Evolutionary conservation across 2,888 invertebrate species (phyloP), one percentile per base, ranked within the genome.

Genomic region (Sphinx pinastri): DNA sequence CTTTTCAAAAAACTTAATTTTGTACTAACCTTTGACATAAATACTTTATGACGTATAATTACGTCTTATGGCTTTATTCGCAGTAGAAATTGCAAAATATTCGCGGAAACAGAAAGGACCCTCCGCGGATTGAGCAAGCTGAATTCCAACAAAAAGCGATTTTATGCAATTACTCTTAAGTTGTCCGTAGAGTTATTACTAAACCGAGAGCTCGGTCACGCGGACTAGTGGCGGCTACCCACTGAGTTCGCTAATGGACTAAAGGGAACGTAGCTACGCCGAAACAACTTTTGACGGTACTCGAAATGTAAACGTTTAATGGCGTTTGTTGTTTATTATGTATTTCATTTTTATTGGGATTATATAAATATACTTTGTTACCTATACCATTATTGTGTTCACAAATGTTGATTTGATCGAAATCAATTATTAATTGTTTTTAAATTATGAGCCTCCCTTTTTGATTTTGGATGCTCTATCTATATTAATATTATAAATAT

Each of bases 161-260:
- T 91, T 91, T 87, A 89, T 90, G 91, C 91, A 92, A 92, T 92
- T 92, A 91, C 89, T 86, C 82, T 87, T 86, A 88, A 88, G 86
- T 91, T 88, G 88, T 85, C 84, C 84, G 84, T 81, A 84, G 89
- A 88, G 87, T 90, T 90, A 91, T 92, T 92, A 91, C 92, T 87
- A 87, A 87, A 87, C 85, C 81, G 83, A 84, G 85, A 84, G 84
- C 81, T 84, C 86, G 85, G 90, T 91, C 90, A 90, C 91, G 85
- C 79, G 76, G 82, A 74, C 71, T 77, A 77, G 60, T 68, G 68
- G 38, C 54, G 69, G 60, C 54, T 45, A 47, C 38, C 69, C 69
- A 69, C 63, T 55, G 69, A 63, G 47, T 63, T 63, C 63, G 63
- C 19, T 63, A 63, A 63, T 63, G 63, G 63, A 47, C 47, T 19